Evolutionary conservation across 2,113 vertebrate species (phyloP), one percentile per base, ranked within the genome.

Genomic region (Fregetta grallaria): DNA sequence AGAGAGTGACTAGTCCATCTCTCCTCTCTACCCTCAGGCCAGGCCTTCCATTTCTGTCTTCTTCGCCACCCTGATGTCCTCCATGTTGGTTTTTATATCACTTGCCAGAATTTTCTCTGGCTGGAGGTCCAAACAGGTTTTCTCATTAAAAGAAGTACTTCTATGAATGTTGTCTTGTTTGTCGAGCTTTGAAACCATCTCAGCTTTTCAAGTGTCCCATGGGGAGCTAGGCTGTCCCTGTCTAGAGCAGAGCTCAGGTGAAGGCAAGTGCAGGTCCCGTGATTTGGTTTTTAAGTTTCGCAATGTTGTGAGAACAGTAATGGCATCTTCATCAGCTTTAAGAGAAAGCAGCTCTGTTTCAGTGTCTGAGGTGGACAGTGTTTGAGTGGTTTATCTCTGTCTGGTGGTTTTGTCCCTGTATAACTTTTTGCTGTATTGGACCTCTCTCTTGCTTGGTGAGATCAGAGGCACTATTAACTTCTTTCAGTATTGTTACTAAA

Each of bases 181-280:
- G 5, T 8, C 20, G 58, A 86, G 11, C 38, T 88, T 53, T 74
- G 63, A 86, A 86, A 29, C 32, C 38, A n/a, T 23, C n/a, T 58
- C 38, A 86, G n/a, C 10, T 71, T 86, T 76, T 23, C 38, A 63
- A 73, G 29, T 11, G 11, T 2, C 19, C 18, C 0, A 0, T 23
- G 18, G 25, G 19, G 26, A 44, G 11, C 7, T 45, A 15, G 36
- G 14, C 6, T 62, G 13, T 45, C 38, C 21, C 15, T 55, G 20
- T 13, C 26, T n/a, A 49, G 25, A 62, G 20, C 3, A 62, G 45
- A 80, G 10, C 32, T 74, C 23, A 25, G 22, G 32, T n/a, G 47
- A 93, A 62, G 13, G n/a, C 9, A 63, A 53, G 11, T 15, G 7
- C 15, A 21, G 34, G 34, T 34, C 22, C 30, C 29, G 3, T 10